phyloP scores from a whole-genome alignment of 2,888 invertebrate species.

The Tupiocoris notatus region DNA sequence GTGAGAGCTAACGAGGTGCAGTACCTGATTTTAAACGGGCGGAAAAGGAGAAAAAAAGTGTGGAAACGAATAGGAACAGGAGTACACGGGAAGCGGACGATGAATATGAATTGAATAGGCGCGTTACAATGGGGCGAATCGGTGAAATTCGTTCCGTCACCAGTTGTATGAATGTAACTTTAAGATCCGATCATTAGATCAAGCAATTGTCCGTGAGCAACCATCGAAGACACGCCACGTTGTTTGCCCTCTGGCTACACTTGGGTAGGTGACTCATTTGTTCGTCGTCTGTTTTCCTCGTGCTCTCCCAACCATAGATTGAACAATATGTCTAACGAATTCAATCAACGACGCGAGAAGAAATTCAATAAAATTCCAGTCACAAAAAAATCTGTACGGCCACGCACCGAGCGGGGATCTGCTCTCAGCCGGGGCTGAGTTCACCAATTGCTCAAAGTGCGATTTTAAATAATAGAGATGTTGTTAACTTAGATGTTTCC shows the following conservation, averaged over 20 bases:
- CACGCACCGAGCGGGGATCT: no score
- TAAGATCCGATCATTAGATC: slow-evolving; percentile 14
- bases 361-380: no score
- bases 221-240: not conserved
- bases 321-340: not conserved
- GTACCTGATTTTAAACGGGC: slow-evolving; percentile 1
- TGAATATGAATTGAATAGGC: slow-evolving; percentile 18
- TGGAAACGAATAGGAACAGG: no score
- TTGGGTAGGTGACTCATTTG: slow-evolving; percentile 1
- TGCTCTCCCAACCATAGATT: not conserved
- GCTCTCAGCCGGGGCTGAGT: no score
- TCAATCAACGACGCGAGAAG: no score
- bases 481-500: no score
- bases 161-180: not conserved
- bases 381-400: no score
- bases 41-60: not conserved
- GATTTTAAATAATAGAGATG: no score
- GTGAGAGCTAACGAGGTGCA: slow-evolving; percentile 20
- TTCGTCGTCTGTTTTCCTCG: not conserved
- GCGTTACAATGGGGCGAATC: slow-evolving; percentile 14
- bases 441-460: no score
- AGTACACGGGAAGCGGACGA: not conserved
- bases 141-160: slow-evolving; percentile 22
- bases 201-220: not conserved
- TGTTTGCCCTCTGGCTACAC: slow-evolving; percentile 7